Base-by-base conservation (phyloP, 2,797 vertebrate species). In the Myotis vivesi region DNA sequence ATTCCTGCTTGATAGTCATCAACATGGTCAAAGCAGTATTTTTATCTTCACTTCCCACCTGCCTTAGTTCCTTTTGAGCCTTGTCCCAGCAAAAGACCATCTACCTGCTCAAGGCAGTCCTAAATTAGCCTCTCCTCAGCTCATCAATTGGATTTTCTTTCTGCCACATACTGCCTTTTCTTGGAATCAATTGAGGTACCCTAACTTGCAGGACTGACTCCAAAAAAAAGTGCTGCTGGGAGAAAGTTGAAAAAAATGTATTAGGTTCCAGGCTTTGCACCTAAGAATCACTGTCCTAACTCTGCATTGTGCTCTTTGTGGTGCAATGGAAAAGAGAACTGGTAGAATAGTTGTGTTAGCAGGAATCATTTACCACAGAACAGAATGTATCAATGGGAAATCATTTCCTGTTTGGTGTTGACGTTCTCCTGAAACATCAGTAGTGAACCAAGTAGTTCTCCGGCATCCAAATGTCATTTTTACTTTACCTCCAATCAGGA, bases 11-110 rank as follows among this genome's bases (percentile, higher is more conserved):
- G 41, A 44, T 53, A 91, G n/a, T 64, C 72, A 73, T 46, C 53
- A 85, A 16, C 64, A 68, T 68, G 44, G 51, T 80, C 57, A 92
- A 69, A 95, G 82, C 17, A 87, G n/a, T 77, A 36, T 89, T 91
- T 38, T 95, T 33, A 57, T 55, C 44, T 49, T 89, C 49, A 51
- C 23, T 72, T 15, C 22, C 38, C 8, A 87, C 44, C 17, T 57
- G 77, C 81, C 41, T 6, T 33, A 44, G n/a, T 71, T 95, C 16
- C 64, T 75, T 95, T 87, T 92, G 59, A 93, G n/a, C 30, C 38
- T 88, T 72, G 17, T 38, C 10, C 62, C 51, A 79, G 51, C 8
- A 25, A 72, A 83, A 75, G 82, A 51, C 13, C 51, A 30, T 44
- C 30, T 75, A 57, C 19, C 11, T 36, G 2, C 11, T n/a, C 25